Percentiles rank a stretch among this genome's conserved stretches.
Evolutionary conservation across 2,888 invertebrate species (phyloP).

Genomic region (Drosophila greeni): DNA sequence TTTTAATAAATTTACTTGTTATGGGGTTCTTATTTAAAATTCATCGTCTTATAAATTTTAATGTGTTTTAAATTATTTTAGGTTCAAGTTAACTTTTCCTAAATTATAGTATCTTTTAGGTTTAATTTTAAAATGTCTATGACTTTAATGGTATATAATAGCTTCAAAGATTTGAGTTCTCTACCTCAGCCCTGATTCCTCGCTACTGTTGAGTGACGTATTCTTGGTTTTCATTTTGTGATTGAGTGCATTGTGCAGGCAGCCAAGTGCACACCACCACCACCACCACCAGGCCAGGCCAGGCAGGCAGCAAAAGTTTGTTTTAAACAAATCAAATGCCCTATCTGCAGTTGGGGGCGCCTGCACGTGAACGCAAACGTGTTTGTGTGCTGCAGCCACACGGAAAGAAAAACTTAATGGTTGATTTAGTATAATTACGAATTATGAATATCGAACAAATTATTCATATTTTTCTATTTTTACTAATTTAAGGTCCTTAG

Average conservation of each 20-base stretch:
- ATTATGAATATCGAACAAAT: too few species aligned
- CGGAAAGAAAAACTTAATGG: constrained; percentile 1
- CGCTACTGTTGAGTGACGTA: constrained; percentile 55
- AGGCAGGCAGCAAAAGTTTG: constrained; percentile 32
- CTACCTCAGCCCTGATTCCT: constrained; percentile 43
- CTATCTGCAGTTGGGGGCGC: constrained; percentile 36
- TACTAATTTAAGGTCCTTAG: background rate
- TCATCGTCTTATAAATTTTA: background rate
- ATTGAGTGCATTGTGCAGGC: constrained; percentile 15
- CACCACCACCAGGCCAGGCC: constrained; percentile 16
- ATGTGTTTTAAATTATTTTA: background rate
- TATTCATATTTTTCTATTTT: background rate
- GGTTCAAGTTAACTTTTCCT: background rate
- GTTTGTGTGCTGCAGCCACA: constrained; percentile 30
- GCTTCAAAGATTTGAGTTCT: background rate
- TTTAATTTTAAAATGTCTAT: rapidly evolving
- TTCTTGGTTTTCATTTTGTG: constrained; percentile 33
- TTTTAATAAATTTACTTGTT: background rate
- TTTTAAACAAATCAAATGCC: constrained; percentile 65
- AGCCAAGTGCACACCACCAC: constrained; percentile 38
- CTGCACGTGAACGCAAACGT: constrained; percentile 47
- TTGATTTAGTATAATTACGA: background rate
- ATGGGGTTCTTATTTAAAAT: background rate
- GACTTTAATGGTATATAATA: background rate
- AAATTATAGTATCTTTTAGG: rapidly evolving